Evolutionary conservation across 2,888 invertebrate genomes (phyloP).

Genomic region (Candidula unifasciata): DNA sequence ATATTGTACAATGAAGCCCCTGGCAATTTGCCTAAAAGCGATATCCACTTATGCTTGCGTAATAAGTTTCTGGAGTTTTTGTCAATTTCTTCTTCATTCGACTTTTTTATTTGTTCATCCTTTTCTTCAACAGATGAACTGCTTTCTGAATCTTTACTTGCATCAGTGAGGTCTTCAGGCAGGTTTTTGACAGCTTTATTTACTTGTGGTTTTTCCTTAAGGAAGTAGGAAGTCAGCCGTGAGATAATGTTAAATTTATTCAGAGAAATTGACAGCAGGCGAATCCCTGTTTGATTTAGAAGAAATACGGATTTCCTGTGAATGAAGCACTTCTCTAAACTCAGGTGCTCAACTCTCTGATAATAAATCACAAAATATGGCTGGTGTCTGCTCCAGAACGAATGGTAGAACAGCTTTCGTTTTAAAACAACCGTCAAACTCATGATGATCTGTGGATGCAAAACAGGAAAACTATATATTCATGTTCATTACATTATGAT

Average conservation of each 20-base stretch:
- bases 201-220: background rate
- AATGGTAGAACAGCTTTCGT: background rate
- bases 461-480: background rate
- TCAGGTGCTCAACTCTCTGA: background rate
- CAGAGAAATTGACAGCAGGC: conserved; percentile 15
- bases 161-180: background rate
- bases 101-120: no score
- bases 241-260: conserved; percentile 9
- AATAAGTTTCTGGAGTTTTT: background rate
- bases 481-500: background rate
- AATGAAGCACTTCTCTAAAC: background rate
- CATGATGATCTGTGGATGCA: background rate
- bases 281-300: background rate
- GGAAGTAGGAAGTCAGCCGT: conserved; percentile 18
- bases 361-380: background rate
- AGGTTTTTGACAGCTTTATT: background rate
- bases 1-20: background rate
- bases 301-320: background rate
- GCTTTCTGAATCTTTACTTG: background rate
- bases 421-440: background rate
- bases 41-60: background rate
- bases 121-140: background rate
- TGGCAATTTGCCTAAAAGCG: background rate
- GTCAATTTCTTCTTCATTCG: no score
- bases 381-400: background rate